Evolutionary conservation across 1,140 invertebrate species (phyloP).

Genomic region (Macrocentrus cingulum): DNA sequence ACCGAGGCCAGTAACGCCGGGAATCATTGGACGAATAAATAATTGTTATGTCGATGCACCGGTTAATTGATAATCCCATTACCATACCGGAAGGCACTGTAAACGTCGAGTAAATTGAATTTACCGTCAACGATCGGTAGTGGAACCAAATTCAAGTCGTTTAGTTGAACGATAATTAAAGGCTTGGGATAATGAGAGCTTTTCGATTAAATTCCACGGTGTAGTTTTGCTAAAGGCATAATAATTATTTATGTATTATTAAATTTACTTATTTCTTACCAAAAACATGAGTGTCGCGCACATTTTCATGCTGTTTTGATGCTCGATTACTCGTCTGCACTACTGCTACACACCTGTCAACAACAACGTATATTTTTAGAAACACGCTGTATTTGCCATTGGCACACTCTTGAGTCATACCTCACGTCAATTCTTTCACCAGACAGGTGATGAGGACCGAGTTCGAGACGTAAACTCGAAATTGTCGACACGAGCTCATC

Average conservation of each 20-base stretch:
- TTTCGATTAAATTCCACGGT: no score
- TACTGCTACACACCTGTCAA: slow-evolving; percentile 43
- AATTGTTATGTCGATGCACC: slow-evolving; percentile 23
- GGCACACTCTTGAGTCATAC: slow-evolving; percentile 28
- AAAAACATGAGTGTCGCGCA: slow-evolving; percentile 45
- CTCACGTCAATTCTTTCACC: slow-evolving; percentile 53
- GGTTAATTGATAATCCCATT: slow-evolving; percentile 40
- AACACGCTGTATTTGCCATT: not conserved
- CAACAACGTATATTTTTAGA: not conserved
- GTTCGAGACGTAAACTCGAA: slow-evolving; percentile 50
- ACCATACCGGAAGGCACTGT: slow-evolving; percentile 27
- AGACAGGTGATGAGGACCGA: slow-evolving; percentile 50
- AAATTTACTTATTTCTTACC: no score
- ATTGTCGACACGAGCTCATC: slow-evolving; percentile 46
- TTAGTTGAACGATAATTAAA: slow-evolving; percentile 30
- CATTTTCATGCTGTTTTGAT: slow-evolving; percentile 33
- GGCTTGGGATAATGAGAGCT: slow-evolving; percentile 22
- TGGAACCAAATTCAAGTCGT: slow-evolving; percentile 32
- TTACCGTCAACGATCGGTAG: slow-evolving; percentile 31
- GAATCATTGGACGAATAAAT: slow-evolving; percentile 31
- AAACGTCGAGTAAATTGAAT: slow-evolving; percentile 37
- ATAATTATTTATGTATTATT: no score
- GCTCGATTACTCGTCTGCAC: slow-evolving; percentile 37
- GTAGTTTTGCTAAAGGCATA: no score
- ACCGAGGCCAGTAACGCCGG: no score